A percentile compares a stretch with the other conserved stretches of the same genome.
These are phyloP conservation scores for Andrena praecox DNA, from an alignment of 2,888 invertebrate genomes.

Conservation along the genomic window DNA sequence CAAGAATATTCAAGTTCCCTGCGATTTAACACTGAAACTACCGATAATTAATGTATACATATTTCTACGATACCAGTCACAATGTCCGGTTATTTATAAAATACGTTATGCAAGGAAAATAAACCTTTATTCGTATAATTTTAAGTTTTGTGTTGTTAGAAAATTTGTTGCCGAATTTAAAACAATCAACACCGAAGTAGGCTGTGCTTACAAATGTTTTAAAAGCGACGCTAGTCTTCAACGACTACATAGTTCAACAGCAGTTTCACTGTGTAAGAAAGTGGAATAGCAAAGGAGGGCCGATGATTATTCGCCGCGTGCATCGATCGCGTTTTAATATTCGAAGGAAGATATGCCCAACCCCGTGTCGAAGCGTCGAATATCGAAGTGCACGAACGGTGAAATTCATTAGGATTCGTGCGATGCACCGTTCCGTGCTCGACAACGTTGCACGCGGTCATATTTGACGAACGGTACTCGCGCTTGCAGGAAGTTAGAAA, in stretches of 20 bases:
- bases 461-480: constrained; percentile 61
- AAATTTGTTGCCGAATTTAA: neutral
- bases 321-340: constrained; percentile 42
- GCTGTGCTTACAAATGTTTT: too few relatives aligned
- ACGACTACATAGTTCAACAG: neutral
- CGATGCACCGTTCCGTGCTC: constrained; percentile 50
- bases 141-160: too few relatives aligned
- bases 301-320: constrained; percentile 42
- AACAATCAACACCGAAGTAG: neutral
- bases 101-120: too few relatives aligned
- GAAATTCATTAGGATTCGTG: constrained; percentile 65
- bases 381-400: constrained; percentile 16
- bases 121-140: too few relatives aligned
- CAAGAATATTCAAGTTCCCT: too few relatives aligned
- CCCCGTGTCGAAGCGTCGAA: constrained; percentile 17
- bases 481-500: constrained; percentile 51
- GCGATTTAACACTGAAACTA: too few relatives aligned
- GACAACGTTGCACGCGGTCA: constrained; percentile 49
- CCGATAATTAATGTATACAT: too few relatives aligned
- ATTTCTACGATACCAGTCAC: too few relatives aligned
- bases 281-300: constrained; percentile 5
- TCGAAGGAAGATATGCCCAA: constrained; percentile 53
- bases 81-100: too few relatives aligned
- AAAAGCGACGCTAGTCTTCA: too few relatives aligned
- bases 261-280: neutral